Base-by-base conservation (phyloP, 2,888 invertebrate genomes). In the Thereva nobilitata region DNA sequence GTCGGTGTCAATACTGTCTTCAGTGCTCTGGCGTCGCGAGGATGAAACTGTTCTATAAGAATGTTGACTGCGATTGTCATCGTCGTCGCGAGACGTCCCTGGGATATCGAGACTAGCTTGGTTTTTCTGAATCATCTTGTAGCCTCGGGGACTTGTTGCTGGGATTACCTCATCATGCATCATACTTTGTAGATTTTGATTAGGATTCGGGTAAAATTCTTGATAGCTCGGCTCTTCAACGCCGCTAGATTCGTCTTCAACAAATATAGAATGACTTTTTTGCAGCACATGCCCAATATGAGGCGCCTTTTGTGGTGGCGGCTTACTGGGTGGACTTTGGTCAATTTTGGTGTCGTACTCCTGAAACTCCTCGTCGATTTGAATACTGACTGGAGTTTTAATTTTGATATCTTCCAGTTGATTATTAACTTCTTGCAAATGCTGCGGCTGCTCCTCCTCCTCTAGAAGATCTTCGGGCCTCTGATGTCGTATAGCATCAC, bases 1-100 rank as follows among this genome's bases (percentile, higher is more conserved):
- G 80, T 95, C 95, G 37, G 92, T 93, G 78, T 95, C 95, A 67
- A 95, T 94, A 74, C 93, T 93, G 74, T 94, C 94, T 82, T 95
- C 95, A 0, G 94, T 94, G 75, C 93, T 93, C 81, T 95, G 94
- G 59, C 94, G 85, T 72, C 94, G 84, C 0, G 93, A 93, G 2
- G 93, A 93, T 0, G 93, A 94, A 0, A 92, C 89, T 74, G 93
- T 93, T 72, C 93, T 85, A 85, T 91, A 92, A 0, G 93, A 93
- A 81, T 93, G 91, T 3, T 92, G 93, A 77, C 93, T 93, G 73
- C 89, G 85, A 73, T 89, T 92, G 74, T 94, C 94, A 69, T 94
- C 93, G 71, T 93, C 92, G 68, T 89, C 90, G 63, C 87, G 86
- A 70, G 86, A 86, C 71, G 86, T 86, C 76, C 86, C 87, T 2